phyloP scores from a whole-genome alignment of 2,888 invertebrate genomes.

The Achlya flavicornis region DNA sequence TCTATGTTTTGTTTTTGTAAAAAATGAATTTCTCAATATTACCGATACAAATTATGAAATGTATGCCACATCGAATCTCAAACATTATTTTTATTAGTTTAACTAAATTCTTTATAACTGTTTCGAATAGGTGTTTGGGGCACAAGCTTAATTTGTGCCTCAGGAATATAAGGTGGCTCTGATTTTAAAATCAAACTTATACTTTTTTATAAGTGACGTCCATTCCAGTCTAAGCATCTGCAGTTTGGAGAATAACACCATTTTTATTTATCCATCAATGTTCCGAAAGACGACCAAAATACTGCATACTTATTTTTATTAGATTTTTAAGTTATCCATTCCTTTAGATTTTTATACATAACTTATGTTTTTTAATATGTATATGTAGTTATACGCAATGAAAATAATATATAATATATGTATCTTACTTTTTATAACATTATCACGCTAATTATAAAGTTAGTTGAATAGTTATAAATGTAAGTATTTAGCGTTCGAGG shows the following conservation, averaged over 20 bases:
- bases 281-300: constrained; percentile 12
- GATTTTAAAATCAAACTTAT: background rate
- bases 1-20: too few species aligned
- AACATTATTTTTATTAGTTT: constrained; percentile 25
- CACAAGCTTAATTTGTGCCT: background rate
- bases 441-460: constrained; percentile 30
- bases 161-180: too few species aligned
- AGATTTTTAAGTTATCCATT: constrained; percentile 43
- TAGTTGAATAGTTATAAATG: constrained; percentile 39
- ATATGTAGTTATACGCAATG: constrained; percentile 31
- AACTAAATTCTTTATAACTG: constrained; percentile 28
- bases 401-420: constrained; percentile 30
- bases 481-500: constrained; percentile 30
- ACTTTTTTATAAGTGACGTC: too few species aligned
- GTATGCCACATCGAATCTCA: constrained; percentile 48
- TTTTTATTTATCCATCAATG: background rate
- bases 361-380: constrained; percentile 25
- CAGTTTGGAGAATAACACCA: background rate
- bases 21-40: too few species aligned
- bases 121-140: background rate
- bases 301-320: constrained; percentile 16
- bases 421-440: constrained; percentile 36
- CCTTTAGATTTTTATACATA: constrained; percentile 42
- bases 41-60: background rate
- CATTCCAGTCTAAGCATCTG: too few species aligned